Conservation (phyloP, 2,113 vertebrate species). For the Chaenogobius annularis region DNA sequence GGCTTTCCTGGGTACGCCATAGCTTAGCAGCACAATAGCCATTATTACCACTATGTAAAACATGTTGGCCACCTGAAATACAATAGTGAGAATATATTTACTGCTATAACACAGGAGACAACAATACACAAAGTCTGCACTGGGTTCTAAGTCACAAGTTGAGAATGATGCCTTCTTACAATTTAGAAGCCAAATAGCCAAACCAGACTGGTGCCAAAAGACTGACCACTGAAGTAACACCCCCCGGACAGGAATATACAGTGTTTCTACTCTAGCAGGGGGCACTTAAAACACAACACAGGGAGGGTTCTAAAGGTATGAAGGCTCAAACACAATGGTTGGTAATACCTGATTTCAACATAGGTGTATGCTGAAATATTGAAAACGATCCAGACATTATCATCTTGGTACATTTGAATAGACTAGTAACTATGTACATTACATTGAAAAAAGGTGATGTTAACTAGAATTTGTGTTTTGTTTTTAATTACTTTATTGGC, state of each 20-base stretch:
- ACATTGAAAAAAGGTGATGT: too few species aligned
- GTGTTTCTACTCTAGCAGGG: neutral
- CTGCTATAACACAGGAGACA: neutral
- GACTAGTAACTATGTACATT: neutral
- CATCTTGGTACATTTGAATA: neutral
- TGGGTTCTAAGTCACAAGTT: neutral
- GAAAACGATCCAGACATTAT: conserved; percentile 1
- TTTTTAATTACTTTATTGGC: too few species aligned
- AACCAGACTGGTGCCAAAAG: neutral
- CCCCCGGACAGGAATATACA: neutral
- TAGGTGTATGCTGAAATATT: conserved; percentile 1
- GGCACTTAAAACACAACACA: neutral
- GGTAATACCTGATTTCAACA: conserved; percentile 6
- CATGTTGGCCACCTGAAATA: conserved; percentile 96
- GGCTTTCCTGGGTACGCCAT: conserved; percentile 95
- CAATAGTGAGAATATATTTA: conserved; percentile 10
- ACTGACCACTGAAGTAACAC: neutral
- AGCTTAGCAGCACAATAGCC: conserved; percentile 94
- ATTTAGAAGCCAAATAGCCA: neutral
- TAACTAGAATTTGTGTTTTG: too few species aligned
- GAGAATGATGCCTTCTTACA: neutral
- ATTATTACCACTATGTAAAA: conserved; percentile 99
- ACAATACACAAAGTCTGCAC: neutral
- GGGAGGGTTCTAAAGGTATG: neutral
- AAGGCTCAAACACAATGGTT: neutral